Conservation (phyloP, 1,140 invertebrate genomes). For the Bicyclus anynana region DNA sequence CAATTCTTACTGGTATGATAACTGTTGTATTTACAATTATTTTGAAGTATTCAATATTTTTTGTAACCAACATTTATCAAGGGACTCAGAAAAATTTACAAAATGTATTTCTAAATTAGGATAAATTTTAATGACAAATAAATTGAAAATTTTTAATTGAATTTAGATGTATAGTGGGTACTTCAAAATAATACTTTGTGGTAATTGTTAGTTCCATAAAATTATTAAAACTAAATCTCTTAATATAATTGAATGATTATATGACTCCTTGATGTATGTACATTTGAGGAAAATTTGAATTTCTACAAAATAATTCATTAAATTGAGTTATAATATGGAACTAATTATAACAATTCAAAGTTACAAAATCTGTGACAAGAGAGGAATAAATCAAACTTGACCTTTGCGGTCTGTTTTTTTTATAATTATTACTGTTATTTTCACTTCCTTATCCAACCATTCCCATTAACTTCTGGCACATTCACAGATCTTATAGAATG, state of each 20-base stretch:
- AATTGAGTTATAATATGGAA: no score
- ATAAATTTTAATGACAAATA: constrained; percentile 10
- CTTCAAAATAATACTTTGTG: constrained; percentile 18
- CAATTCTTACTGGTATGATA: constrained; percentile 8
- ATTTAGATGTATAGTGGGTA: constrained; percentile 1
- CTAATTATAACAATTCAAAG: constrained; percentile 21
- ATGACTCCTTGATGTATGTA: constrained; percentile 11
- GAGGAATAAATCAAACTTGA: constrained; percentile 32
- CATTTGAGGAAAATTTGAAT: constrained; percentile 7
- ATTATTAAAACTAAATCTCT: no score
- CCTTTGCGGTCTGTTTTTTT: constrained; percentile 30
- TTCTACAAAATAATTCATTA: no score
- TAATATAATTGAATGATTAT: no score
- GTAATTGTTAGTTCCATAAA: constrained; percentile 24
- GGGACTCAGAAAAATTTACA: not conserved
- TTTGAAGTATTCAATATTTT: constrained; percentile 21
- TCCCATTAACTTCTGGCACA: not conserved
- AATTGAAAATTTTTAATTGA: not conserved
- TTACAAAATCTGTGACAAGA: constrained; percentile 30
- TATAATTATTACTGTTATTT: constrained; percentile 19
- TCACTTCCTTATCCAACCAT: not conserved
- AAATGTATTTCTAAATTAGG: constrained; percentile 4
- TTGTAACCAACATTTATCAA: not conserved
- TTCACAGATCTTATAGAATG: not conserved
- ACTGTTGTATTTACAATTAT: constrained; percentile 14